These are phyloP conservation scores for Kuschelorhynchus macadamiae DNA, from an alignment of 2,888 invertebrate genomes.

Conservation along the genomic window DNA sequence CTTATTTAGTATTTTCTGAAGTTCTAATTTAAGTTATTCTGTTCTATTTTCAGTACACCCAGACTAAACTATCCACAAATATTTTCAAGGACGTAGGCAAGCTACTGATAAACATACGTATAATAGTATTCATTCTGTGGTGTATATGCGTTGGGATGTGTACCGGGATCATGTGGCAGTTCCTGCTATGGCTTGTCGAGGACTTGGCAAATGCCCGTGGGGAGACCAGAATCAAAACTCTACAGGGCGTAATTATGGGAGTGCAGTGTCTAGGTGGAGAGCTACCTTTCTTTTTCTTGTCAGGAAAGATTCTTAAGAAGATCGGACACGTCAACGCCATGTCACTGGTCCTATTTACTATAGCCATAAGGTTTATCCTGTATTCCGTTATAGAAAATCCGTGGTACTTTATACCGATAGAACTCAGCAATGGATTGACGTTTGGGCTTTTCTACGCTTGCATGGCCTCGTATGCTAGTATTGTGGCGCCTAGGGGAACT, in stretches of 20 bases:
- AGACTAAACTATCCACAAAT: slow-evolving; percentile 76
- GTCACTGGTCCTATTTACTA: slow-evolving; percentile 84
- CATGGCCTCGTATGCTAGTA: slow-evolving; percentile 90
- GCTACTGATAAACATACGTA: slow-evolving; percentile 76
- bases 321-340: slow-evolving; percentile 88
- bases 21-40: too few relatives aligned
- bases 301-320: slow-evolving; percentile 82
- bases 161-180: slow-evolving; percentile 90
- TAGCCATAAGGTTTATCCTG: slow-evolving; percentile 84
- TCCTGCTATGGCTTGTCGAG: slow-evolving; percentile 88
- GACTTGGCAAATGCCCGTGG: slow-evolving; percentile 73
- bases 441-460: slow-evolving; percentile 91
- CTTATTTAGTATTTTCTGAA: too few relatives aligned
- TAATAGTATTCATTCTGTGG: slow-evolving; percentile 84
- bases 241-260: slow-evolving; percentile 67
- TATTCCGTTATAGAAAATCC: slow-evolving; percentile 86
- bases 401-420: slow-evolving; percentile 89
- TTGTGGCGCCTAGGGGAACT: slow-evolving; percentile 86
- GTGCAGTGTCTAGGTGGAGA: slow-evolving; percentile 87
- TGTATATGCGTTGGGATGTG: slow-evolving; percentile 87
- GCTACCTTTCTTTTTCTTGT: slow-evolving; percentile 88
- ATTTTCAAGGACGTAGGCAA: slow-evolving; percentile 79
- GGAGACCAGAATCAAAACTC: slow-evolving; percentile 67
- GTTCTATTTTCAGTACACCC: slow-evolving; percentile 72
- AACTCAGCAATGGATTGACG: slow-evolving; percentile 89